These are phyloP conservation scores for Hypsopygia costalis DNA, from an alignment of 2,888 invertebrate genomes.

Conservation along the genomic window DNA sequence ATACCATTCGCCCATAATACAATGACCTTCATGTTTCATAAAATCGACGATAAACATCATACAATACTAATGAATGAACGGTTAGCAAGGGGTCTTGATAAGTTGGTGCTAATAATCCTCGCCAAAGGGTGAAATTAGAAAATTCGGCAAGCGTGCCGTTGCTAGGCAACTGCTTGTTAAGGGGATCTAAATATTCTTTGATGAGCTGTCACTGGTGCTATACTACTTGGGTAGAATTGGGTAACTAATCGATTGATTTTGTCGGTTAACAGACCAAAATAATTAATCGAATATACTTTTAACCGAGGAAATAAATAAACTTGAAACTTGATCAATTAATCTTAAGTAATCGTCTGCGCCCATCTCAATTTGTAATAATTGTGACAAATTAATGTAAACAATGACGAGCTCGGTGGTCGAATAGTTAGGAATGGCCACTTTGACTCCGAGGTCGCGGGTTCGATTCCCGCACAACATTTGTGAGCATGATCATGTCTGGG, in stretches of 20 bases:
- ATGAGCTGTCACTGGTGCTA: conserved; percentile 6
- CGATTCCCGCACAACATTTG: too few species aligned
- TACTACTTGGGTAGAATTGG: conserved; percentile 1
- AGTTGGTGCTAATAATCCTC: conserved; percentile 3
- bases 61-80: neutral
- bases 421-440: too few species aligned
- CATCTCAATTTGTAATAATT: too few species aligned
- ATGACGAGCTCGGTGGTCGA: too few species aligned
- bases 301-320: too few species aligned
- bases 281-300: too few species aligned
- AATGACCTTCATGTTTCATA: neutral
- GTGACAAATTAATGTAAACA: too few species aligned
- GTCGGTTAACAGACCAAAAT: too few species aligned
- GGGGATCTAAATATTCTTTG: conserved; percentile 17
- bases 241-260: neutral
- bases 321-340: too few species aligned
- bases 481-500: too few species aligned
- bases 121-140: conserved; percentile 47
- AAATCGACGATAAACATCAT: conserved; percentile 2
- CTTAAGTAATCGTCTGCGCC: too few species aligned
- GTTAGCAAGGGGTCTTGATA: neutral
- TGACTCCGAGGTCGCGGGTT: too few species aligned
- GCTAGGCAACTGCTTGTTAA: conserved; percentile 44
- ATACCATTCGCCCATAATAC: conserved; percentile 1
- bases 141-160: conserved; percentile 55